phyloP scores from a whole-genome alignment of 2,113 vertebrate genomes.

The Dermatemys mawii region DNA sequence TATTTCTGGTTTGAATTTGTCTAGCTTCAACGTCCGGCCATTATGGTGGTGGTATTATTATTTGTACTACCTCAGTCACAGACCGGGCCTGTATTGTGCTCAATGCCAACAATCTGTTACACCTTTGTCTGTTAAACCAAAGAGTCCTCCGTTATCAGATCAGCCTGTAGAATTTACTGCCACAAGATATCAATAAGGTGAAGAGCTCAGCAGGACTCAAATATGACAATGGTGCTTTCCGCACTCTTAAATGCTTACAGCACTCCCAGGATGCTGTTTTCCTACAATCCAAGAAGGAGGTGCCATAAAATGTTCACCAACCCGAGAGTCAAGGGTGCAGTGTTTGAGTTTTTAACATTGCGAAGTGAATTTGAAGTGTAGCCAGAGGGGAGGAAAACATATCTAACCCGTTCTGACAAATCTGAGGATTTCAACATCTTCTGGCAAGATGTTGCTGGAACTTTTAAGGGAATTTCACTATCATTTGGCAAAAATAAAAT shows the following conservation, averaged over 20 bases:
- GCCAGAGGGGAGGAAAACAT: neutral
- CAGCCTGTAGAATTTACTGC: neutral
- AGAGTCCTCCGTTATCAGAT: neutral
- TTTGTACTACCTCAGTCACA: neutral
- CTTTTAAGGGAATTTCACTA: neutral
- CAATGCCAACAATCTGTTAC: neutral
- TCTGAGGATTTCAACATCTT: neutral
- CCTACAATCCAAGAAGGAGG: neutral
- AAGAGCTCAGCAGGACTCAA: neutral
- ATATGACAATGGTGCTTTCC: neutral
- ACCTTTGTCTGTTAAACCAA: neutral
- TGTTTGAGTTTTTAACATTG: neutral
- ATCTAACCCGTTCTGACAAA: neutral
- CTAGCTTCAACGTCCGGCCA: neutral
- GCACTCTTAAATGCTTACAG: no score
- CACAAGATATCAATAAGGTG: neutral
- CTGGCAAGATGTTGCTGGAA: neutral
- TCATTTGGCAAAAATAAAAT: neutral
- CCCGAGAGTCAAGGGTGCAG: neutral
- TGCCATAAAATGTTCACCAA: neutral
- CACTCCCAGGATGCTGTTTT: neutral
- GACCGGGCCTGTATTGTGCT: neutral
- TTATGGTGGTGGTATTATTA: neutral
- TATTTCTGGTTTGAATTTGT: neutral
- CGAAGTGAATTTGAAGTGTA: neutral